Base-by-base conservation (phyloP, 2,888 invertebrate species). In the Exocentrus adspersus region DNA sequence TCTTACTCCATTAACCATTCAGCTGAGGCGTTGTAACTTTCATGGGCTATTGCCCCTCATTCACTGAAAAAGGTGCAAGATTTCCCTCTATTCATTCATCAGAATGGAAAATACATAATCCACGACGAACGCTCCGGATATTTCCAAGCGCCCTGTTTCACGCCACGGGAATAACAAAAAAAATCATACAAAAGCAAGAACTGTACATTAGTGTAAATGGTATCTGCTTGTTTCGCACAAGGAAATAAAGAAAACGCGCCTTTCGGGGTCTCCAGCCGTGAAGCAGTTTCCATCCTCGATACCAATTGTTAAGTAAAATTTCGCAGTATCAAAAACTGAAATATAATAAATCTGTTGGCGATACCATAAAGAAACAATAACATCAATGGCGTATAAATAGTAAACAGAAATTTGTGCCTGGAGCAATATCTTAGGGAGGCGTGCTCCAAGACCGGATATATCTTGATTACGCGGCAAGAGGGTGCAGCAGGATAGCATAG, bases 401-500 rank as follows among this genome's bases (percentile, higher is more conserved):
- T 80, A 76, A 77, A 79, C 78, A 79, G 77, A 75, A 78, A 77
- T 75, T 77, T 79, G 77, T 78, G 78, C 75, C 75, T 73, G 75
- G 75, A 72, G 79, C 76, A 78, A 80, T 81, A 81, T 80, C 79
- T 80, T 78, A 80, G 77, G 74, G 45, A 58, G 62, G 74, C 73
- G 75, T 72, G 76, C 76, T 77, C 75, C 80, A 80, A 80, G 80
- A 80, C 79, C 80, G 79, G 79, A 81, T 81, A 81, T 80, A 81
- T 81, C 81, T 81, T 80, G 81, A 81, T 81, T 81, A 81, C 75
- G 75, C 69, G 73, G 70, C 60, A 69, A 70, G 71, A 72, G 76
- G 75, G 68, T 64, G 64, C 53, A 59, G 51, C 50, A 30, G 48
- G 61, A 50, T 42, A 53, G 59, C 48, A 50, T 42, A 53, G 59